These are phyloP conservation scores for Drosophila biarmipes DNA, from an alignment of 1,140 invertebrate species.

Conservation along the genomic window DNA sequence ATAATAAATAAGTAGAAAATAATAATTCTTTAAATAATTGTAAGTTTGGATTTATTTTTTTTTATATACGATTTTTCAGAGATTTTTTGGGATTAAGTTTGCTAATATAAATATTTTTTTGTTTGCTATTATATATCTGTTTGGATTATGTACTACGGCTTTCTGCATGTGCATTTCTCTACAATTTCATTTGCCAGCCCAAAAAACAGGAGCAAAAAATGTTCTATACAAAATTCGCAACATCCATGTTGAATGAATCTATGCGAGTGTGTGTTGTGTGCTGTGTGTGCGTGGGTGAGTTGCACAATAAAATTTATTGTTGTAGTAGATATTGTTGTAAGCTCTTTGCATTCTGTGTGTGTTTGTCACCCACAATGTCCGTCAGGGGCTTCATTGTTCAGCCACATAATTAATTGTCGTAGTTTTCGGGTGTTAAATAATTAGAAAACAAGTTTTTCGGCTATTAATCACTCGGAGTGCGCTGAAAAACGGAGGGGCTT, in stretches of 20 bases:
- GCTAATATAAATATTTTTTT: too few species aligned
- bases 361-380: slow-evolving; percentile 66
- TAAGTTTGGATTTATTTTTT: too few species aligned
- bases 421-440: slow-evolving; percentile 82
- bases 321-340: slow-evolving; percentile 72
- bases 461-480: slow-evolving; percentile 70
- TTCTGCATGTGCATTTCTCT: slow-evolving; percentile 40
- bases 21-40: too few species aligned
- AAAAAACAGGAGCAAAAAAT: slow-evolving; percentile 36
- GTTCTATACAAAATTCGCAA: slow-evolving; percentile 53
- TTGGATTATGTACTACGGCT: slow-evolving; percentile 1
- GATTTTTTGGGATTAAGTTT: too few species aligned
- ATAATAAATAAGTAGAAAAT: too few species aligned
- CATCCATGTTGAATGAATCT: slow-evolving; percentile 43
- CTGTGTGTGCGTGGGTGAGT: slow-evolving; percentile 32
- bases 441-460: slow-evolving; percentile 81
- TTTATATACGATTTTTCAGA: too few species aligned
- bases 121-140: background rate
- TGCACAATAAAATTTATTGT: slow-evolving; percentile 79
- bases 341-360: slow-evolving; percentile 35
- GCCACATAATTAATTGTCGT: slow-evolving; percentile 83
- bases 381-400: slow-evolving; percentile 75
- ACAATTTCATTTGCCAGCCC: slow-evolving; percentile 66
- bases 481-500: slow-evolving; percentile 6
- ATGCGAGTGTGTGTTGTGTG: slow-evolving; percentile 22